These are phyloP conservation scores for Lochmaea capreae DNA, from an alignment of 2,888 invertebrate species.

Conservation along the genomic window DNA sequence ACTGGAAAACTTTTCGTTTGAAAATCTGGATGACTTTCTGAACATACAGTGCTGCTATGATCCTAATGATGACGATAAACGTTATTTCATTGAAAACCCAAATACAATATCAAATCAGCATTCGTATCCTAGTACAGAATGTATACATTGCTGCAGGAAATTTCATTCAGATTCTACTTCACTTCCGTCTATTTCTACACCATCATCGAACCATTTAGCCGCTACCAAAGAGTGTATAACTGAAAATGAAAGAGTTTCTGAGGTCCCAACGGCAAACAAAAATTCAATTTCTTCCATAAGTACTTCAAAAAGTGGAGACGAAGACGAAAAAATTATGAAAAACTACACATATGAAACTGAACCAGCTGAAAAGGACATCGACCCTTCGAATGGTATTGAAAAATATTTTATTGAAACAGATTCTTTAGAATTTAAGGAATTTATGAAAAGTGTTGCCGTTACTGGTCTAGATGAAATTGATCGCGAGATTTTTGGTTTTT, in stretches of 20 bases:
- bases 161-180: not conserved
- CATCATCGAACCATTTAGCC: not conserved
- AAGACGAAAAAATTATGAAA: not conserved
- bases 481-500: conserved; percentile 67
- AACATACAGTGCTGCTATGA: not conserved
- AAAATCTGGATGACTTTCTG: not conserved
- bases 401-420: conserved; percentile 41
- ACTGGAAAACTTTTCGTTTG: not conserved
- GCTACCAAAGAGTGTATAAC: not conserved
- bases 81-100: not conserved
- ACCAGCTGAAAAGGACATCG: conserved; percentile 3
- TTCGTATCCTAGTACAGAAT: not conserved
- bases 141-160: not conserved
- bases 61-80: not conserved
- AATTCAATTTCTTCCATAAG: not conserved
- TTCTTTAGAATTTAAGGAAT: conserved; percentile 54
- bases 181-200: not conserved
- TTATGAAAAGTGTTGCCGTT: conserved; percentile 63
- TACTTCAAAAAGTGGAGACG: not conserved
- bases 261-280: not conserved
- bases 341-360: not conserved
- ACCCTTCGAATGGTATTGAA: not conserved
- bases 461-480: conserved; percentile 68
- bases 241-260: not conserved
- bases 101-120: not conserved